Conservation (phyloP, 1,140 invertebrate species). For the Rhizoglyphus robini region DNA sequence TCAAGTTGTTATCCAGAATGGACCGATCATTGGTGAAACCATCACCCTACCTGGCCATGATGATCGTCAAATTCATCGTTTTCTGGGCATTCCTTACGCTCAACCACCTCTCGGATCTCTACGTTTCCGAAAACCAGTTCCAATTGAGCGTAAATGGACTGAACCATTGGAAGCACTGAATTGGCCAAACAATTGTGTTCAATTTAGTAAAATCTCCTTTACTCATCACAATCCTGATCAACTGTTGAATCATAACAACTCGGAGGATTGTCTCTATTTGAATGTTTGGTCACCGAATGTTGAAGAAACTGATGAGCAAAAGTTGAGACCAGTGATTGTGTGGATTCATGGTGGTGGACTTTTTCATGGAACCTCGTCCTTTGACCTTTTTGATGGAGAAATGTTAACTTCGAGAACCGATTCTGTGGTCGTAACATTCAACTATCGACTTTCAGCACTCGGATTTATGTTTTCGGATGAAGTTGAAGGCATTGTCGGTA, state of each 20-base stretch:
- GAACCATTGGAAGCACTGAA: conserved; percentile 45
- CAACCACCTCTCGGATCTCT: conserved; percentile 1
- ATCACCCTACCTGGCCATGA: no score
- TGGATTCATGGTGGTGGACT: conserved; percentile 96
- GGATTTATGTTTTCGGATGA: conserved; percentile 78
- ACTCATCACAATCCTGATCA: conserved; percentile 29
- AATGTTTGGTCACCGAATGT: neutral
- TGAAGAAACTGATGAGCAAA: neutral
- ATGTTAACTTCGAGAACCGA: conserved; percentile 78
- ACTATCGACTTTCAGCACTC: conserved; percentile 78
- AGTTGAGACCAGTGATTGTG: no score
- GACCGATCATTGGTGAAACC: conserved; percentile 51
- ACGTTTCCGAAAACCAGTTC: neutral
- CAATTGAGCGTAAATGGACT: neutral
- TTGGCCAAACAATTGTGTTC: conserved; percentile 75
- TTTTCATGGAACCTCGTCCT: conserved; percentile 58
- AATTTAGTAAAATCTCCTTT: conserved; percentile 67
- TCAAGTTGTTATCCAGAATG: conserved; percentile 27
- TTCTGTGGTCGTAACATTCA: conserved; percentile 82
- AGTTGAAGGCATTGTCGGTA: conserved; percentile 68
- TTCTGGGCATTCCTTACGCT: conserved; percentile 10
- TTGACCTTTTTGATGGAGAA: conserved; percentile 81
- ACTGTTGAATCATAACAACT: neutral
- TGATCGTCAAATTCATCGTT: neutral
- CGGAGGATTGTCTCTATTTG: neutral